A percentile compares a stretch with the other conserved stretches of the same genome.
phyloP scores from a whole-genome alignment of 2,113 vertebrate genomes.

The Salvelinus fontinalis region DNA sequence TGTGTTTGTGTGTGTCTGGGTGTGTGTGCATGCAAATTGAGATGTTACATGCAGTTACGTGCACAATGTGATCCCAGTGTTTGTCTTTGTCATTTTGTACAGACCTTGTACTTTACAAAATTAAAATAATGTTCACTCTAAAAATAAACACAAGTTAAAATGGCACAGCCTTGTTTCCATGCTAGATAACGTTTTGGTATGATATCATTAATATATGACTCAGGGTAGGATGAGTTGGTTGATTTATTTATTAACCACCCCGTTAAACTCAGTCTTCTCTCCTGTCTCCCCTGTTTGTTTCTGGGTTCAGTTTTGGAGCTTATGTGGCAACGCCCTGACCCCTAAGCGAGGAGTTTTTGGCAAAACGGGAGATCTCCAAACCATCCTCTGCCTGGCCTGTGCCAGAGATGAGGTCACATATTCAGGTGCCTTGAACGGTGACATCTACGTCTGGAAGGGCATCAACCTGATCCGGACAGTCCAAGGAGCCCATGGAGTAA shows the following conservation, averaged over 20 bases:
- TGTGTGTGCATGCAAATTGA: too few species aligned
- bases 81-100: too few species aligned
- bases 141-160: too few species aligned
- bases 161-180: too few species aligned
- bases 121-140: too few species aligned
- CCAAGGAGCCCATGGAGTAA: slow-evolving; percentile 94
- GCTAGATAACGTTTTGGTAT: background rate
- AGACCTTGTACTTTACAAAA: too few species aligned
- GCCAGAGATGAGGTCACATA: slow-evolving; percentile 95
- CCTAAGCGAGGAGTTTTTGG: slow-evolving; percentile 96
- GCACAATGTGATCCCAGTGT: too few species aligned
- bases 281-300: slow-evolving; percentile 29
- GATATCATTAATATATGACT: background rate
- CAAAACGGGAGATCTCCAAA: slow-evolving; percentile 97
- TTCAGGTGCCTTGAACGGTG: slow-evolving; percentile 94
- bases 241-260: slow-evolving; percentile 41
- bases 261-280: slow-evolving; percentile 12
- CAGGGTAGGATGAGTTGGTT: too few species aligned
- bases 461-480: slow-evolving; percentile 91
- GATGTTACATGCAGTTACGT: too few species aligned
- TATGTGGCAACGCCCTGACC: slow-evolving; percentile 96
- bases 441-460: slow-evolving; percentile 98
- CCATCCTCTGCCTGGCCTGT: slow-evolving; percentile 96
- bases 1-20: too few species aligned
- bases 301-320: slow-evolving; percentile 92